phyloP scores from a whole-genome alignment of 64 coral and sea anemone genomes.

The Astreopora myriophthalma region DNA sequence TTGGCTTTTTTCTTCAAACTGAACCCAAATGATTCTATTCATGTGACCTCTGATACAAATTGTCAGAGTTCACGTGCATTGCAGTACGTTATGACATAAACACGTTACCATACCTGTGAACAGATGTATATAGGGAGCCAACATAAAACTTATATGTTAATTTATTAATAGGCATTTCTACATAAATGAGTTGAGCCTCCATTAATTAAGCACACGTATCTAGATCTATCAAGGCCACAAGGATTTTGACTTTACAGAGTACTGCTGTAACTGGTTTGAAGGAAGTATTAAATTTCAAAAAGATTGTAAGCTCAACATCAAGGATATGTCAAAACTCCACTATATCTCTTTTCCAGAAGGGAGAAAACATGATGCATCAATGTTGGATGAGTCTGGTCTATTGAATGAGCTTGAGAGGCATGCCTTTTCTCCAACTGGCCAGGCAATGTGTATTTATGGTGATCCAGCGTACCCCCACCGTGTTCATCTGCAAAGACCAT shows the following conservation, averaged over 20 bases:
- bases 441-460: too few relatives aligned
- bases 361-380: slow-evolving; percentile 60
- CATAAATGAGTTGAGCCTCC: slow-evolving; percentile 13
- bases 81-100: background rate
- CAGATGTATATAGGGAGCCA: background rate
- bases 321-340: slow-evolving; percentile 17
- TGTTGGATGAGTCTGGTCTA: slow-evolving; percentile 48
- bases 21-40: background rate
- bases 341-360: slow-evolving; percentile 27
- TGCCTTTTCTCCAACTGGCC: slow-evolving; percentile 46
- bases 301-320: background rate
- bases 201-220: background rate
- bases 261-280: background rate
- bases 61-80: background rate
- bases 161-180: background rate
- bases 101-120: background rate
- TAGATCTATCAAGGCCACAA: slow-evolving; percentile 14
- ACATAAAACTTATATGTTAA: background rate
- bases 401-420: slow-evolving; percentile 52
- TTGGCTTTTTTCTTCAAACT: background rate
- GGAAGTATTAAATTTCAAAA: background rate
- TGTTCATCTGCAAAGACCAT: slow-evolving; percentile 56
- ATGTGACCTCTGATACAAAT: background rate
- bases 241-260: background rate
- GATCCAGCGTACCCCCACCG: too few relatives aligned